Percentiles rank a stretch among this genome's conserved stretches.
Evolutionary conservation across 1,140 invertebrate genomes (phyloP).

Genomic region (Danaus melanippus): DNA sequence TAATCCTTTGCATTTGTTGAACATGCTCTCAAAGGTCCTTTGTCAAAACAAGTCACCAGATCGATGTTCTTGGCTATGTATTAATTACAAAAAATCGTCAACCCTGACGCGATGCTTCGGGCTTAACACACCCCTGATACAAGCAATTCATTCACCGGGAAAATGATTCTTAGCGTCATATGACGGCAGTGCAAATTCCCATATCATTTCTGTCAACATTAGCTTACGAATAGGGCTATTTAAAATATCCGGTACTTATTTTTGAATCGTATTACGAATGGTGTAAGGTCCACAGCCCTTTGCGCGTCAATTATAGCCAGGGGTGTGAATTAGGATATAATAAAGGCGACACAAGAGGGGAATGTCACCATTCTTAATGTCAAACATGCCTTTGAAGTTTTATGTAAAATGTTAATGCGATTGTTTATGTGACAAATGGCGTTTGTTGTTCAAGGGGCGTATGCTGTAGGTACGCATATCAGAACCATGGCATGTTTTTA

Average conservation of each 20-base stretch:
- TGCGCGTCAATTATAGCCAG: constrained; percentile 21
- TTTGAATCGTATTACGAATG: constrained; percentile 18
- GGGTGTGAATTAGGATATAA: constrained; percentile 68
- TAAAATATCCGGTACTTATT: constrained; percentile 1
- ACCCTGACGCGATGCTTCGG: constrained; percentile 44
- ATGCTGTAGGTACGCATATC: constrained; percentile 17
- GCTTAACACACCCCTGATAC: constrained; percentile 41
- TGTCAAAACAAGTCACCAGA: constrained; percentile 55
- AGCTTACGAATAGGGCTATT: constrained; percentile 37
- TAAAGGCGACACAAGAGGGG: constrained; percentile 53
- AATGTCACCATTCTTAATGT: constrained; percentile 61
- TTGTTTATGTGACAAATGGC: constrained; percentile 41
- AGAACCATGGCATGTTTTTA: background rate
- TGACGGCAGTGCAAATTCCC: constrained; percentile 23
- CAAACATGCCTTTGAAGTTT: constrained; percentile 58
- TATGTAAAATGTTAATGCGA: constrained; percentile 44
- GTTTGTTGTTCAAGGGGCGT: constrained; percentile 18
- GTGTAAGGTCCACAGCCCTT: constrained; percentile 17
- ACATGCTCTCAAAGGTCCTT: constrained; percentile 25
- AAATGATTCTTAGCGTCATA: constrained; percentile 18
- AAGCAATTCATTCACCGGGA: constrained; percentile 12
- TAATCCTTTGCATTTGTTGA: constrained; percentile 26
- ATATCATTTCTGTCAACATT: constrained; percentile 25
- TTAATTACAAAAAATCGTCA: constrained; percentile 61
- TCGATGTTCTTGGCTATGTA: constrained; percentile 57